Base-by-base conservation (phyloP, 1,140 invertebrate genomes). In the Portunus trituberculatus region DNA sequence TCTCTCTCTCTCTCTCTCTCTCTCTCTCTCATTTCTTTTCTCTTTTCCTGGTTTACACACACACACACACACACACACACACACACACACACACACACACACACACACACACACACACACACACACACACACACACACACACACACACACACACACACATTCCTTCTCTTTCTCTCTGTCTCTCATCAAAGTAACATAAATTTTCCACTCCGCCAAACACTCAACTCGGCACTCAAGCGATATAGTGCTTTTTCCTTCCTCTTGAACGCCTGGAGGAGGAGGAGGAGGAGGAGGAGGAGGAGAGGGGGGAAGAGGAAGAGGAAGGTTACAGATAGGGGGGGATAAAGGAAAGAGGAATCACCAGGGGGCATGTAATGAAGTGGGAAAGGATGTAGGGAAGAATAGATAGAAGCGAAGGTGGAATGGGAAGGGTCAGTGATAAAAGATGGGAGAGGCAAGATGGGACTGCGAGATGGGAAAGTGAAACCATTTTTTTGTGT, bases 31-130 rank as follows among this genome's bases (percentile, higher is more conserved):
- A 0, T 59, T 59, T 59, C 12, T 59, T 59, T 59, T 1, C 12
- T 59, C 0, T 59, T 59, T 59, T 59, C 12, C 12, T 59, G 20
- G 52, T 59, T 59, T 16, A 76, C 59, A 76, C 20, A 16, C 20
- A 76, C n/a, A 76, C n/a, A 8, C 1, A 76, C 20, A 76, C 67
- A 76, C 20, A n/a, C 20, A 76, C n/a, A 76, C 67, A 76, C 67
- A 76, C 67, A 76, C 67, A 76, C 67, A 76, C 67, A 76, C 67
- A 76, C 67, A 76, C 67, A 76, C 67, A 76, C 67, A 76, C 67
- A n/a, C 67, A 76, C 67, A 76, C 67, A 76, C 67, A 76, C 67
- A 76, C 67, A 76, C 20, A 76, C 20, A 76, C n/a, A 76, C n/a
- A 76, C 20, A 76, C 20, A 76, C 52, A 39, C 52, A 59, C 52